These are phyloP conservation scores for Ceyx cyanopectus DNA, from an alignment of 2,113 vertebrate species.

Conservation along the genomic window DNA sequence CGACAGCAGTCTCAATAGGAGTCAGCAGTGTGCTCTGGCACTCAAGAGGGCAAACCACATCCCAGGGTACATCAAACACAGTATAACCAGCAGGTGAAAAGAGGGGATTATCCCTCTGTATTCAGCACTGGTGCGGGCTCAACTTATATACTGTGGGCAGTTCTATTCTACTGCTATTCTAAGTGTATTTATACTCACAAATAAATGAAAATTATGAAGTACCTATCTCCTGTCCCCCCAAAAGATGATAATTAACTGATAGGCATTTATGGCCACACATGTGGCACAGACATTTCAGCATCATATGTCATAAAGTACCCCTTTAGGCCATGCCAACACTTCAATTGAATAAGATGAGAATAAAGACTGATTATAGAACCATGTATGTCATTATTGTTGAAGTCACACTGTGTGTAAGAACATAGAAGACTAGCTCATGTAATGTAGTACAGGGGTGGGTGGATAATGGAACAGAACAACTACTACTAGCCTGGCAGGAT, in stretches of 20 bases:
- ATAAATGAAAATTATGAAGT: no score
- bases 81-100: background rate
- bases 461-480: background rate
- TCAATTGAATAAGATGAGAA: background rate
- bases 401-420: background rate
- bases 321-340: background rate
- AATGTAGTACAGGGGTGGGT: background rate
- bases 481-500: constrained; percentile 6
- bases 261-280: no score
- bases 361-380: background rate
- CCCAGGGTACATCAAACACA: background rate
- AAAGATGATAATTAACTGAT: no score
- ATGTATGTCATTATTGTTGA: background rate
- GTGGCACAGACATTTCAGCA: background rate
- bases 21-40: background rate
- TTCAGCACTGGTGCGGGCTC: background rate
- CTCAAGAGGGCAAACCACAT: background rate
- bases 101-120: background rate
- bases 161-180: no score
- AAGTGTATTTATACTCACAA: no score
- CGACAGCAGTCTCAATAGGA: background rate
- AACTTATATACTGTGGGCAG: no score
- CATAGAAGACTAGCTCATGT: background rate
- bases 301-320: background rate
- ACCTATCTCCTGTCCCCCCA: no score